phyloP scores from a whole-genome alignment of 2,797 vertebrate species.

The Lepus townsendii region DNA sequence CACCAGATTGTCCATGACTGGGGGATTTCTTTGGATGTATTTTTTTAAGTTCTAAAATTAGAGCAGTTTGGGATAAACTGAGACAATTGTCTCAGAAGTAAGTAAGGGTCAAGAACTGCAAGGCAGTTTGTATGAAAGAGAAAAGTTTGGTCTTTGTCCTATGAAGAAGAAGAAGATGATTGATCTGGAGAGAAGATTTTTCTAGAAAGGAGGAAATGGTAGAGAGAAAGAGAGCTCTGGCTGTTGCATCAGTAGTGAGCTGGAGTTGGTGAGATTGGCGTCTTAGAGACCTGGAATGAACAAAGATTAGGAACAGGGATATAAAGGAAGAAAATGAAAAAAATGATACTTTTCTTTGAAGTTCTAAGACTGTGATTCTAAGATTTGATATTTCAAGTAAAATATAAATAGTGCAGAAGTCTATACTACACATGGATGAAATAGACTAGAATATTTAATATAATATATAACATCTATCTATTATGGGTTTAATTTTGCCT shows the following conservation, averaged over 20 bases:
- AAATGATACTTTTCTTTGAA: not conserved
- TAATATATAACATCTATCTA: not conserved
- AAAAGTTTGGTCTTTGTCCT: not conserved
- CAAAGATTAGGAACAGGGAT: not conserved
- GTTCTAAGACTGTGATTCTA: not conserved
- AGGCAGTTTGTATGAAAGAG: not conserved
- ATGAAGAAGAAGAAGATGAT: not conserved
- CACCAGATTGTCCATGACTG: not conserved
- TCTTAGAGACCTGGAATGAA: not conserved
- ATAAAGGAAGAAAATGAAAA: slow-evolving; percentile 9
- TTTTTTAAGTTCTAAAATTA: not conserved
- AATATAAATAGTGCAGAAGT: slow-evolving; percentile 4
- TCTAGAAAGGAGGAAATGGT: not conserved
- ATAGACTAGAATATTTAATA: not conserved
- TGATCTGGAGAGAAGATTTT: not conserved
- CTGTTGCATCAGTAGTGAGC: not conserved
- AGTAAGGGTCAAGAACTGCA: not conserved
- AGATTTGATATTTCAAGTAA: not conserved
- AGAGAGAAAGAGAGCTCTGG: not conserved
- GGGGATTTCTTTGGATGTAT: not conserved
- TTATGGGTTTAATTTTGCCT: not conserved
- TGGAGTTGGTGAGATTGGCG: not conserved
- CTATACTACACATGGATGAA: not conserved
- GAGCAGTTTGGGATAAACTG: not conserved
- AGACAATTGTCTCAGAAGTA: not conserved